Percentiles rank a stretch among this genome's conserved stretches.
Evolutionary conservation across 1,140 invertebrate genomes (phyloP).

Genomic region (Augochlora pura): DNA sequence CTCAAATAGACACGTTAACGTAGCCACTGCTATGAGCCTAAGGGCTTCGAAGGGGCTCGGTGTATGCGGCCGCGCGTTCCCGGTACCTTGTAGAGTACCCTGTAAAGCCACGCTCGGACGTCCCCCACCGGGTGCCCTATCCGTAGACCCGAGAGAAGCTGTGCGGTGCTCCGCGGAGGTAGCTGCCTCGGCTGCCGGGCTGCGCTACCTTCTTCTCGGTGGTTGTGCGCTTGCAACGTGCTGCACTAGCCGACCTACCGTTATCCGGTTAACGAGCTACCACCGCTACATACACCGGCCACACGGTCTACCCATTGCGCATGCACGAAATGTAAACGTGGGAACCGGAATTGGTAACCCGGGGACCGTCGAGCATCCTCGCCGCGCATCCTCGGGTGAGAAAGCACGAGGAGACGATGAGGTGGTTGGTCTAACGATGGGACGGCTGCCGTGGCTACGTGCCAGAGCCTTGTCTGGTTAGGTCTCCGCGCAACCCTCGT

Average conservation of each 20-base stretch:
- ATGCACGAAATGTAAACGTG: constrained; percentile 81
- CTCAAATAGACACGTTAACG: constrained; percentile 71
- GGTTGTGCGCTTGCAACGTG: constrained; percentile 61
- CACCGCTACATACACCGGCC: constrained; percentile 70
- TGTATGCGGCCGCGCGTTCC: constrained; percentile 51
- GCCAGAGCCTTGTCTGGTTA: background rate
- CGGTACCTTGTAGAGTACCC: constrained; percentile 57
- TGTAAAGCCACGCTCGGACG: constrained; percentile 51
- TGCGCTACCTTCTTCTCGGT: constrained; percentile 35
- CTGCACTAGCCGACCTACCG: constrained; percentile 72
- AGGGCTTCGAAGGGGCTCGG: constrained; percentile 57
- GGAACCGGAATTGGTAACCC: constrained; percentile 78
- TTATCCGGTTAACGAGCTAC: constrained; percentile 80
- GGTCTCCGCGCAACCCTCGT: constrained; percentile 18
- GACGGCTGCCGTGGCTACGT: background rate
- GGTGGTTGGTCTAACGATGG: constrained; percentile 32
- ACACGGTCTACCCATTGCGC: constrained; percentile 75
- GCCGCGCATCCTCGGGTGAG: constrained; percentile 57
- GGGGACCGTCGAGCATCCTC: constrained; percentile 49
- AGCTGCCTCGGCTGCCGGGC: background rate
- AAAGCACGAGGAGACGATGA: constrained; percentile 53
- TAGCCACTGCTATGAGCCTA: constrained; percentile 61
- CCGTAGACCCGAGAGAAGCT: constrained; percentile 4
- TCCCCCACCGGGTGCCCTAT: constrained; percentile 13
- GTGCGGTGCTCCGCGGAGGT: no score